Percentiles rank a stretch among this genome's conserved stretches.
These are phyloP conservation scores for Drosophila atroscutellata DNA, from an alignment of 2,888 invertebrate species.

Conservation along the genomic window DNA sequence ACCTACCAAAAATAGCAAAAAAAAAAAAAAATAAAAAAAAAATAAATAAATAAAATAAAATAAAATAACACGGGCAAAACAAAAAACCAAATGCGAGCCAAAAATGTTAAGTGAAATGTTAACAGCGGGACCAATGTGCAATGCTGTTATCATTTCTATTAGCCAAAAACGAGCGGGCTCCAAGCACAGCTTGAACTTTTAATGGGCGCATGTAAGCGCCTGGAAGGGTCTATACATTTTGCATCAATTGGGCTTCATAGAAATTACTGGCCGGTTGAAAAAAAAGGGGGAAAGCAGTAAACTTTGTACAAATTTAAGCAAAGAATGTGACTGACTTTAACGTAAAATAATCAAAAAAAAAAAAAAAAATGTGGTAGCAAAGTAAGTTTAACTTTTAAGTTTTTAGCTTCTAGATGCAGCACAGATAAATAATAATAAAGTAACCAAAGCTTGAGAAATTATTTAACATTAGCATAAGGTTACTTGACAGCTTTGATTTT, in stretches of 20 bases:
- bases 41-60: conserved; percentile 1
- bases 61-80: conserved; percentile 15
- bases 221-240: conserved; percentile 6
- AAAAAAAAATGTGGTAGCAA: neutral
- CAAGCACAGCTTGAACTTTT: conserved; percentile 13
- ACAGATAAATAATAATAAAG: neutral
- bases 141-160: conserved; percentile 72
- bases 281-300: neutral
- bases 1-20: conserved; percentile 51
- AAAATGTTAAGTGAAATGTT: conserved; percentile 79
- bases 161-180: conserved; percentile 39
- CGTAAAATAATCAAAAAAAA: neutral
- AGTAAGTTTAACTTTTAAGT: neutral
- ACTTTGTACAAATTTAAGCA: neutral
- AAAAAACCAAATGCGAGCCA: conserved; percentile 49
- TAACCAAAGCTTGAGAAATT: neutral
- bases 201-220: neutral
- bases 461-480: neutral
- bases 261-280: neutral
- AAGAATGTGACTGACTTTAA: neutral
- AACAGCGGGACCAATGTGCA: conserved; percentile 58
- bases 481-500: neutral
- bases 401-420: neutral
- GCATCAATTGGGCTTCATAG: conserved; percentile 21
- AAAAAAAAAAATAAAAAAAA: conserved; percentile 27